Evolutionary conservation across 2,797 vertebrate genomes (phyloP).

Genomic region (Lycodopsis pacificus): DNA sequence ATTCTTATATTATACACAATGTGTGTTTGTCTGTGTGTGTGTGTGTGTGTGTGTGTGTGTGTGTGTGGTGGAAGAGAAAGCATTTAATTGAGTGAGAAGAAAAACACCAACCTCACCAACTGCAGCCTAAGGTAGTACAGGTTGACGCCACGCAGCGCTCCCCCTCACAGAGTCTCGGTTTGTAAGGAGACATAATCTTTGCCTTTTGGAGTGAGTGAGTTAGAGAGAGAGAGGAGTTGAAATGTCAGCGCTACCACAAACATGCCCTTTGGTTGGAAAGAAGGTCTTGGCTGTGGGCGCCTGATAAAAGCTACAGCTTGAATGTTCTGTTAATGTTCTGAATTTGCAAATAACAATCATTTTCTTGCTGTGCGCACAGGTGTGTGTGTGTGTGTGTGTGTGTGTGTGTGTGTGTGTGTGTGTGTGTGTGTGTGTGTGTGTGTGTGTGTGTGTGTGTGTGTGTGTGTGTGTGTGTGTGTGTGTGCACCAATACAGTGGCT

Average conservation of each 20-base stretch:
- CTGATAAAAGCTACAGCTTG: conserved; percentile 71
- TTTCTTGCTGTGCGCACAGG: conserved; percentile 31
- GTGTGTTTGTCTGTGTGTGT: not conserved
- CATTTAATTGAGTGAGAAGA: conserved; percentile 50
- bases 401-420: not conserved
- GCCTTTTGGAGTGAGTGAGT: conserved; percentile 73
- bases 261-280: conserved; percentile 72
- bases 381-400: not conserved
- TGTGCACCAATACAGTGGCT: conserved; percentile 29
- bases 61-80: conserved; percentile 17
- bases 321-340: conserved; percentile 59
- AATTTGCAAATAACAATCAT: conserved; percentile 62
- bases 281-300: conserved; percentile 53
- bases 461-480: conserved; percentile 10
- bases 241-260: conserved; percentile 75
- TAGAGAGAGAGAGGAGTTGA: conserved; percentile 60
- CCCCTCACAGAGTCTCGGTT: conserved; percentile 54
- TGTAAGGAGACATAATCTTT: conserved; percentile 75
- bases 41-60: not conserved
- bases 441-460: not conserved
- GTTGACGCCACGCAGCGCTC: conserved; percentile 50
- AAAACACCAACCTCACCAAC: conserved; percentile 14
- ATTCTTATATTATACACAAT: conserved; percentile 1
- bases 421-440: conserved; percentile 9
- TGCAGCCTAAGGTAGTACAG: conserved; percentile 60